Conservation (phyloP, 2,888 invertebrate species). For the Temnothorax unifasciatus region DNA sequence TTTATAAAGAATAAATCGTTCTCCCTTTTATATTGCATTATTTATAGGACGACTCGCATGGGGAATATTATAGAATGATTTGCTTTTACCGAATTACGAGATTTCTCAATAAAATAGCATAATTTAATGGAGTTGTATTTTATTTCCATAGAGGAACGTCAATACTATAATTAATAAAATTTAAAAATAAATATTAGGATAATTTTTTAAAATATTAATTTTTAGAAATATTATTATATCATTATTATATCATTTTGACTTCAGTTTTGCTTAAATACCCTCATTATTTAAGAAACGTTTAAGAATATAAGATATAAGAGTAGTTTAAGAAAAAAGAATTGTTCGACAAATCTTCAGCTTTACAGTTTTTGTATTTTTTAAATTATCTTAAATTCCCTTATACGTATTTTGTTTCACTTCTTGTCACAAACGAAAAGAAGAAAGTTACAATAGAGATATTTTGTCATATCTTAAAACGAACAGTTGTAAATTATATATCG, state of each 20-base stretch:
- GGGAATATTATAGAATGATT: neutral
- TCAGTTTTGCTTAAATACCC: neutral
- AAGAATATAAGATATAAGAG: neutral
- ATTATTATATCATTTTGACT: neutral
- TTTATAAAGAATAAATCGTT: too few species aligned
- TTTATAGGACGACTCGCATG: too few species aligned
- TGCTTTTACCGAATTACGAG: neutral
- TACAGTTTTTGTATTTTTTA: neutral
- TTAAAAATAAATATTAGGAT: neutral
- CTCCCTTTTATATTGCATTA: too few species aligned
- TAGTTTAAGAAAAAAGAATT: neutral
- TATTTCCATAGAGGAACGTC: neutral
- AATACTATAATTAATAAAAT: neutral
- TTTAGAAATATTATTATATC: neutral
- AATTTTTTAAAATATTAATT: conserved; percentile 5
- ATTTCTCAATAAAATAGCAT: conserved; percentile 4
- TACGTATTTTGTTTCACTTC: neutral
- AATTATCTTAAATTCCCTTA: neutral
- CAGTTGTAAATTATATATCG: neutral
- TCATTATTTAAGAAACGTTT: neutral
- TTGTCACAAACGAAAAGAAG: neutral
- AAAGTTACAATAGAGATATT: neutral
- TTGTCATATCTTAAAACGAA: neutral
- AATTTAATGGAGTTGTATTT: neutral
- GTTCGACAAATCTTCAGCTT: neutral